Conservation (phyloP, 35 echinoderm and acorn worm genomes). For the Apostichopus parvimensis region DNA sequence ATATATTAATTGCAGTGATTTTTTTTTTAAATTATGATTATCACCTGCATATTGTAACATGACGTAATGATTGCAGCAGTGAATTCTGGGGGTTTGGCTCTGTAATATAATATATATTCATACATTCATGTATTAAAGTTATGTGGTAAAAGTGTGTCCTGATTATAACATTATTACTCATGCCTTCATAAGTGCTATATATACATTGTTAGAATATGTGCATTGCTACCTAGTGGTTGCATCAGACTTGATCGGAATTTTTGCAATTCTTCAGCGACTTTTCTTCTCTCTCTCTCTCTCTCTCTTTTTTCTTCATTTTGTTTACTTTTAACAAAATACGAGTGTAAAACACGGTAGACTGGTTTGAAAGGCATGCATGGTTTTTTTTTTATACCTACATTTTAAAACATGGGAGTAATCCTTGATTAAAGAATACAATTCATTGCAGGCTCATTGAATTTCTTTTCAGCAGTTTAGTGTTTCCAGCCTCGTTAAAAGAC, state of each 20-base stretch:
- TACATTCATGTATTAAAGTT: conserved; percentile 33
- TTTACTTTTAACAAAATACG: too few relatives aligned
- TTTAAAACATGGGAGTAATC: too few relatives aligned
- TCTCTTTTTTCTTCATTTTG: neutral
- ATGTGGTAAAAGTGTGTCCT: conserved; percentile 35
- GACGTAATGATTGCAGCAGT: neutral
- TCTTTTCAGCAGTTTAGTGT: conserved; percentile 1
- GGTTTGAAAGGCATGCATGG: too few relatives aligned
- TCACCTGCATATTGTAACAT: neutral
- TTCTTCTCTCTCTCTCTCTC: neutral
- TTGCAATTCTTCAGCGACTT: neutral
- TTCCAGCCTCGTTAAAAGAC: neutral
- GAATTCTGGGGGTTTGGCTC: neutral
- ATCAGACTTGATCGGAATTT: neutral
- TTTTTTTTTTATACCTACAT: too few relatives aligned
- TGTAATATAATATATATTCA: conserved; percentile 37
- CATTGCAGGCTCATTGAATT: conserved; percentile 21
- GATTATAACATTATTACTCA: conserved; percentile 5
- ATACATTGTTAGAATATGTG: conserved; percentile 3
- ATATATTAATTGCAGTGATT: neutral
- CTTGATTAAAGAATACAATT: neutral
- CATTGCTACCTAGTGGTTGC: neutral
- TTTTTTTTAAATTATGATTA: neutral
- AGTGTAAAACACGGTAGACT: too few relatives aligned
- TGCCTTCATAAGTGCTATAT: conserved; percentile 52